These are phyloP conservation scores for Ophioderma brevispina DNA, from an alignment of 35 echinoderm and acorn worm species.

Conservation along the genomic window DNA sequence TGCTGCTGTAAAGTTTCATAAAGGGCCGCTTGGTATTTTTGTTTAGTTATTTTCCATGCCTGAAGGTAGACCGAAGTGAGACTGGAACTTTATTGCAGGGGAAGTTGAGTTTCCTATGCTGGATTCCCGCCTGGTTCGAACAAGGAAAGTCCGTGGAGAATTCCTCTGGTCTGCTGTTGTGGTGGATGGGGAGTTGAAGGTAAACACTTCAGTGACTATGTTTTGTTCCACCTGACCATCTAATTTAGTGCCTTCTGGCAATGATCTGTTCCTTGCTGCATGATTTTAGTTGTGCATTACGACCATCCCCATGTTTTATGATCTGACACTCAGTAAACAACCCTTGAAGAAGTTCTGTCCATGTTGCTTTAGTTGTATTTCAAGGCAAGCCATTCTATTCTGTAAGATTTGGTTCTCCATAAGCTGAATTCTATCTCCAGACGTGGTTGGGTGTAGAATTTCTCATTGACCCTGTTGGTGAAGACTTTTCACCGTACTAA, in stretches of 20 bases:
- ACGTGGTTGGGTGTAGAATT: neutral
- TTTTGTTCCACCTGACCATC: neutral
- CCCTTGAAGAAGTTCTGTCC: neutral
- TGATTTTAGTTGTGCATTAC: neutral
- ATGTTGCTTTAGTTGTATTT: neutral
- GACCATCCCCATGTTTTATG: neutral
- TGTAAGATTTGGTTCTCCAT: neutral
- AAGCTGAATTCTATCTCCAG: neutral
- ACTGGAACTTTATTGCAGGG: neutral
- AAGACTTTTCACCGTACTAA: neutral
- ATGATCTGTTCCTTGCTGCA: neutral
- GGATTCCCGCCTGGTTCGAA: neutral
- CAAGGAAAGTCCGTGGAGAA: neutral
- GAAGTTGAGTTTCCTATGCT: neutral
- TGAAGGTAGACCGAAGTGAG: neutral
- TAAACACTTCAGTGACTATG: neutral
- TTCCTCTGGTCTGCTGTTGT: neutral
- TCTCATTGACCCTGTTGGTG: neutral
- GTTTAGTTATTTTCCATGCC: neutral
- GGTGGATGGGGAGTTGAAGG: neutral
- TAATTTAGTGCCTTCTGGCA: neutral
- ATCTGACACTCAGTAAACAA: neutral
- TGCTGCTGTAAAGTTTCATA: too few species aligned
- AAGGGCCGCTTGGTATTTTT: too few species aligned
- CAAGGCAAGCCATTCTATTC: neutral